A percentile compares a stretch with the other conserved stretches of the same genome.
These are phyloP conservation scores for Drosophila kanekoi DNA, from an alignment of 2,888 invertebrate genomes.

Conservation along the genomic window DNA sequence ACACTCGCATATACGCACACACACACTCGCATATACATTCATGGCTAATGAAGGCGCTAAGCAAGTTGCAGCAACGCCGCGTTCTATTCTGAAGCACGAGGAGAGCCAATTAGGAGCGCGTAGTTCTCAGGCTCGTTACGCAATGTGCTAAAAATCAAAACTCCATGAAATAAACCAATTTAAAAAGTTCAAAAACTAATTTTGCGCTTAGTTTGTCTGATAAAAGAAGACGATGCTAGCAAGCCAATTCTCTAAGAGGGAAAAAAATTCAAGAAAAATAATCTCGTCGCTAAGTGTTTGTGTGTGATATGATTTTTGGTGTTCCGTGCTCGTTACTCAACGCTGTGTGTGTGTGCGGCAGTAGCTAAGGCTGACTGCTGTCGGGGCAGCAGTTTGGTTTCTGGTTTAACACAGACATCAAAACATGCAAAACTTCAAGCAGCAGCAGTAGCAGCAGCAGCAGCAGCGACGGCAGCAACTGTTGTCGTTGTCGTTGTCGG, in stretches of 20 bases:
- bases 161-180: constrained; percentile 82
- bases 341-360: background rate
- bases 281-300: constrained; percentile 34
- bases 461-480: constrained; percentile 31
- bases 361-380: constrained; percentile 34
- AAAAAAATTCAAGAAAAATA: constrained; percentile 19
- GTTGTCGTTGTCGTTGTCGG: constrained; percentile 56
- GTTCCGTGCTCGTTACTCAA: constrained; percentile 28
- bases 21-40: constrained; percentile 8
- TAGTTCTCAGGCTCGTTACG: constrained; percentile 74
- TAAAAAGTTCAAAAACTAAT: constrained; percentile 83
- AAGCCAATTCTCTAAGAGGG: constrained; percentile 24
- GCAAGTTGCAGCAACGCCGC: constrained; percentile 44
- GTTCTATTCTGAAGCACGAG: constrained; percentile 43
- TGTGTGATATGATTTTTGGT: constrained; percentile 49
- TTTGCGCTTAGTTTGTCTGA: constrained; percentile 82
- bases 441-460: constrained; percentile 32
- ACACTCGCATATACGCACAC: constrained; percentile 19
- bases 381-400: constrained; percentile 71
- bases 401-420: constrained; percentile 63
- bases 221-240: constrained; percentile 70
- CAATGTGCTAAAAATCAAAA: constrained; percentile 79
- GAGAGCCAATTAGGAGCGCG: constrained; percentile 70
- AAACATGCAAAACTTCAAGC: constrained; percentile 74
- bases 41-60: constrained; percentile 73